Conservation (phyloP, 2,797 vertebrate species). For the Valencia hispanica region DNA sequence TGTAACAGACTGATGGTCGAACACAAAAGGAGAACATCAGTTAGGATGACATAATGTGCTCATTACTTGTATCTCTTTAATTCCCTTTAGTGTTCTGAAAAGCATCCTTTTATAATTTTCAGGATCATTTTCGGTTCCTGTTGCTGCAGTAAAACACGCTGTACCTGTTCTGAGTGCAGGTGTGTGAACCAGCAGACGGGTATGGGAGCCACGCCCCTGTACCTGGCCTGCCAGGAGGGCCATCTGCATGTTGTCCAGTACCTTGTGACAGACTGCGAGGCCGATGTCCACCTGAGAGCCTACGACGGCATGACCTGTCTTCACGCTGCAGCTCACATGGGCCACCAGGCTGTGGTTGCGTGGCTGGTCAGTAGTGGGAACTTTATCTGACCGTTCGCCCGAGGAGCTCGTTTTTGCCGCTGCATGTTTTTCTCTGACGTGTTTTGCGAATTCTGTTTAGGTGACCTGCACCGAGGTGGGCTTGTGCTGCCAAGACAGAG, state of each 20-base stretch:
- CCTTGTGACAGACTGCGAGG: constrained; percentile 82
- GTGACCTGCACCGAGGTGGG: constrained; percentile 78
- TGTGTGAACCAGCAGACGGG: constrained; percentile 80
- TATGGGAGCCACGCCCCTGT: constrained; percentile 83
- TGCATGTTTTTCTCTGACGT: neutral
- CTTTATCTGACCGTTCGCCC: neutral
- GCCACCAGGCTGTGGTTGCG: constrained; percentile 81
- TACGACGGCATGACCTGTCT: constrained; percentile 87
- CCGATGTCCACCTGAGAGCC: constrained; percentile 81
- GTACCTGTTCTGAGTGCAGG: constrained; percentile 54
- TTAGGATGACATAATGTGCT: neutral
- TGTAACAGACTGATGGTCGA: neutral
- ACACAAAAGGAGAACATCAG: neutral
- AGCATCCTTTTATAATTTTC: neutral
- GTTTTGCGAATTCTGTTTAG: constrained; percentile 56
- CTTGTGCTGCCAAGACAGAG: constrained; percentile 78
- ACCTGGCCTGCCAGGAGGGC: constrained; percentile 89
- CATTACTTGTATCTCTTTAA: neutral
- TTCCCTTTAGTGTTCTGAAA: neutral
- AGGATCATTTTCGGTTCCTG: neutral
- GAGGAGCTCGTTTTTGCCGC: neutral
- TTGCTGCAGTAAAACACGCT: neutral
- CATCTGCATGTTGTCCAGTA: constrained; percentile 84
- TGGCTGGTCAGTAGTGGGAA: constrained; percentile 85
- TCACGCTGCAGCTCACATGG: constrained; percentile 86